Base-by-base conservation (phyloP, 2,797 vertebrate genomes). In the Siniperca obscura region DNA sequence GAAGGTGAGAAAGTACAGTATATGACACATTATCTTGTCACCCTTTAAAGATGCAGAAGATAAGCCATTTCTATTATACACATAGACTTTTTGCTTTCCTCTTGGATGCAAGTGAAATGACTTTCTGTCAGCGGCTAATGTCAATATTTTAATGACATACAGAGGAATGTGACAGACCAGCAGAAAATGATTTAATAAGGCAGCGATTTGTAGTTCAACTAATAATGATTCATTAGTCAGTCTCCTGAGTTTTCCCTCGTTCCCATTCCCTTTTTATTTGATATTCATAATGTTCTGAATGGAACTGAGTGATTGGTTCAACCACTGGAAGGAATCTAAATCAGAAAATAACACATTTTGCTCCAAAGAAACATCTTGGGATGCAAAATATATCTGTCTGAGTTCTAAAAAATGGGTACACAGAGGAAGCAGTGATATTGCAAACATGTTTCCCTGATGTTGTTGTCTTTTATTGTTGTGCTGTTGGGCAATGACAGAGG, bases 211-310 rank as follows among this genome's bases (percentile, higher is more conserved):
- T 67, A 65, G 65, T 77, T 82, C 6, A 70, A 46, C 66, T 81
- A 70, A 78, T 77, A 74, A 81, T 81, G 67, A 89, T 81, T 77
- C 66, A 86, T 85, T 76, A 74, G 46, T 81, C 70, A 73, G 36
- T 59, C 40, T 40, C 30, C 14, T 69, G 68, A 22, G 11, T 42
- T 48, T 27, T 67, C 25, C 22, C 30, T 42, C 42, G 57, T 75
- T 70, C 19, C 19, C 14, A 17, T 34, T n/a, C 40, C 57, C 34
- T 74, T 46, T 80, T 25, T 57, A 52, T 80, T 76, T 74, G 56
- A 82, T 76, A 67, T 78, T 76, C 64, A 59, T 56, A 77, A 60
- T 19, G 44, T 22, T 61, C 48, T 70, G 13, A 27, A 22, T 72
- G 30, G 48, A 83, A 46, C 1, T 27, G 7, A 60, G 76, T 42